Conservation (phyloP, 1,140 invertebrate species). For the Leptestheria dahalacensis region DNA sequence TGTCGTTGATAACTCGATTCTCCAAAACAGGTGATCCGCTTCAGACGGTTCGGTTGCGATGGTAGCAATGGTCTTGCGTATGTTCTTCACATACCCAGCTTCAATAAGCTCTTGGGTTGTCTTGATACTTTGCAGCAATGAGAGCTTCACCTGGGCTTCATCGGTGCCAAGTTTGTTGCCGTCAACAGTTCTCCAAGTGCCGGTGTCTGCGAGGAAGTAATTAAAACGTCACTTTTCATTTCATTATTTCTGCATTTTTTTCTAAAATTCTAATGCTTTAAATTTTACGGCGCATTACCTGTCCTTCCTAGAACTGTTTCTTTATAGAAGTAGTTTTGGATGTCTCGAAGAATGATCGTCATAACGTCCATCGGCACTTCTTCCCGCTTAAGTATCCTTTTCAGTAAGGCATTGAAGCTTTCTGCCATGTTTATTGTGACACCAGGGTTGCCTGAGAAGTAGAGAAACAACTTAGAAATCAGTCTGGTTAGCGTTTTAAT, state of each 20-base stretch:
- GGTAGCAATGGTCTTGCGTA: not conserved
- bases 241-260: no score
- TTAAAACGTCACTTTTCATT: no score
- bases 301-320: not conserved
- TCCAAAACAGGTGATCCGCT: no score
- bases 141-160: not conserved
- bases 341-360: not conserved
- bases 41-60: no score
- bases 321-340: not conserved
- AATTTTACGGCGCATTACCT: not conserved
- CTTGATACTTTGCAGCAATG: not conserved
- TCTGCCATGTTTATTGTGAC: not conserved
- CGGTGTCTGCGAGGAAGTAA: not conserved
- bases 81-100: not conserved
- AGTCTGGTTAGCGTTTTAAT: not conserved
- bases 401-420: not conserved
- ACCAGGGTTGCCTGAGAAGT: not conserved
- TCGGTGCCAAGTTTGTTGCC: not conserved
- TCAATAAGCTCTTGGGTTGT: not conserved
- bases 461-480: not conserved
- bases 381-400: not conserved
- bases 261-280: no score
- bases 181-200: not conserved
- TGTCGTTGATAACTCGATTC: slow-evolving; percentile 4
- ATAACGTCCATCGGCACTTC: not conserved